Base-by-base conservation (phyloP, 2,888 invertebrate species). In the Calliphora vomitoria region DNA sequence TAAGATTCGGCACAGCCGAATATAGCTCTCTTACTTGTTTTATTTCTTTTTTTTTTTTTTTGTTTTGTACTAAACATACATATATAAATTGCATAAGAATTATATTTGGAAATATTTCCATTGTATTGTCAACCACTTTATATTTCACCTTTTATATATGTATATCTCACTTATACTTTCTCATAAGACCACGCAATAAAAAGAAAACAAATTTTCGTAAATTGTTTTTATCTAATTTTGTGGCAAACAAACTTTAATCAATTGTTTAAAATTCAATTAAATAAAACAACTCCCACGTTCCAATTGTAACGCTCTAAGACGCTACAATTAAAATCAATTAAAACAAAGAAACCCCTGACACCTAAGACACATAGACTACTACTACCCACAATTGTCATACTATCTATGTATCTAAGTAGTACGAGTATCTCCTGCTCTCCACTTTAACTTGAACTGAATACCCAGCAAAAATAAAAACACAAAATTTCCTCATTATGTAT, bases 211-310 rank as follows among this genome's bases (percentile, higher is more conserved):
- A 74, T 44, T 74, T n/a, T 60, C 44, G 10, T 20, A 68, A 47
- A 68, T 25, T 35, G 2, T 35, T 31, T 50, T 68, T 13, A 76
- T 18, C 50, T 20, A 10, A 62, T 47, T 47, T 10, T 13, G 0
- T 62, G 2, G 0, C 10, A 35, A 68, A 35, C 10, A 11, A n/a
- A 58, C 8, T 58, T 60, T 66, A 66, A 66, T 68, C 31, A 58
- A 38, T 18, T 83, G 13, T 72, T 66, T 72, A 18, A 58, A 79
- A 79, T 79, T 72, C 35, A 74, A 68, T 75, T 79, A 53, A 31
- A 18, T 81, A 90, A 3, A 68, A 60, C 20, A 90, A 89, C 89
- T 91, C 91, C 90, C 91, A 91, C 91, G 91, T 90, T 91, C 91
- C 87, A 90, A 79, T 85, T 85, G 74, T 71, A 78, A 76, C 47